Conservation (phyloP, 2,113 vertebrate species). For the Tupaia chinensis region DNA sequence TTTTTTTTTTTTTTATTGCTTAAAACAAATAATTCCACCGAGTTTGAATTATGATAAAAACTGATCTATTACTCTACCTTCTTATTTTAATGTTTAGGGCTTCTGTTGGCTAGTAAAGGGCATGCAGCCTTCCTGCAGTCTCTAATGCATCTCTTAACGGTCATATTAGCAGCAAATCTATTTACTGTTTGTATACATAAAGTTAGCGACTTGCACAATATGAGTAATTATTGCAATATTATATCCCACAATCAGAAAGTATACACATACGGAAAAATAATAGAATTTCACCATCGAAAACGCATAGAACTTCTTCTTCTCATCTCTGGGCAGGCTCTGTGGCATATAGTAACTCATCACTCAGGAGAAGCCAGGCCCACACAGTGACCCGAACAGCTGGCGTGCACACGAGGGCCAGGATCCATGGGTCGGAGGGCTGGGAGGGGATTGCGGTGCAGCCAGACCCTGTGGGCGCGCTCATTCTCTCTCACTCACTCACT, state of each 20-base stretch:
- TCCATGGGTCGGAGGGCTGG: no score
- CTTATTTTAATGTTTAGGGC: conserved; percentile 49
- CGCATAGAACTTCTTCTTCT: not conserved
- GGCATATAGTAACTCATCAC: no score
- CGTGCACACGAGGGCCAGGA: no score
- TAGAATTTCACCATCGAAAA: conserved; percentile 50
- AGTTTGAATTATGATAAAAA: conserved; percentile 35
- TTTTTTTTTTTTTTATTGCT: no score
- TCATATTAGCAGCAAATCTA: not conserved
- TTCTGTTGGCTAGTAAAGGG: conserved; percentile 28
- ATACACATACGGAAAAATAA: conserved; percentile 26
- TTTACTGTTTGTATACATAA: not conserved
- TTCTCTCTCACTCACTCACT: no score
- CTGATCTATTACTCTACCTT: not conserved
- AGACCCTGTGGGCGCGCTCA: no score
- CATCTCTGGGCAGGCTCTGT: not conserved
- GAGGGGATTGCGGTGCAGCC: no score
- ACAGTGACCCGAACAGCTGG: no score
- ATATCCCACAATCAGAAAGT: not conserved
- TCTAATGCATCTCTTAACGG: not conserved
- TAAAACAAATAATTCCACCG: not conserved
- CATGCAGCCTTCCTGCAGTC: not conserved
- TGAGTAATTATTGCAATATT: not conserved
- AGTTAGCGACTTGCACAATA: not conserved
- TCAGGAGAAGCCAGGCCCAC: no score